phyloP scores from a whole-genome alignment of 2,888 invertebrate species.

The Hipparchia semele region DNA sequence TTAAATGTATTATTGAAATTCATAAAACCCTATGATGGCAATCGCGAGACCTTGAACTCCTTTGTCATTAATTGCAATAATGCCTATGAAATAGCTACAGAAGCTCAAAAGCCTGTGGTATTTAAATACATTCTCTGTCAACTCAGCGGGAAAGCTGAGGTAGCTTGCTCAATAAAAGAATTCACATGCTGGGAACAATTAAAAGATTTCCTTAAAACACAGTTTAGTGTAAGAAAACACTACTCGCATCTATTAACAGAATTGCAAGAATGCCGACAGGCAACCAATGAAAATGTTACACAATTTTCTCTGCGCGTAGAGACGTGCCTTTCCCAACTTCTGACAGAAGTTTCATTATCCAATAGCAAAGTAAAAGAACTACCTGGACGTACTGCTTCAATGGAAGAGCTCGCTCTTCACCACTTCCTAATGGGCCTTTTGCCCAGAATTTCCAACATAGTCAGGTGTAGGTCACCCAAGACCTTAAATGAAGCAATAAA shows the following conservation, averaged over 20 bases:
- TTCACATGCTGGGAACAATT: constrained; percentile 43
- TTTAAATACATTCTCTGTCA: constrained; percentile 46
- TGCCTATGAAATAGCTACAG: constrained; percentile 39
- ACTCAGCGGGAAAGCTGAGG: constrained; percentile 43
- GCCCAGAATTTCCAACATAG: constrained; percentile 33
- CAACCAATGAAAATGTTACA: constrained; percentile 38
- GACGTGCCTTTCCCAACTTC: constrained; percentile 43
- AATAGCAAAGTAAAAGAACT: constrained; percentile 38
- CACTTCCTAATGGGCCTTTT: constrained; percentile 34
- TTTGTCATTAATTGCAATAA: constrained; percentile 45
- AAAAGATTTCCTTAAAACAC: constrained; percentile 45
- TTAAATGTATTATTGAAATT: too few species aligned
- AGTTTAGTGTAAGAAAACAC: constrained; percentile 46
- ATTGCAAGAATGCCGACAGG: constrained; percentile 39
- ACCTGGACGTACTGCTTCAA: constrained; percentile 42
- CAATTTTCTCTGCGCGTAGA: constrained; percentile 43
- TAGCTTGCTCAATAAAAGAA: constrained; percentile 46
- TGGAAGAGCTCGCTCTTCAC: constrained; percentile 46
- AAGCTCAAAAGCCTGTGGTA: constrained; percentile 35
- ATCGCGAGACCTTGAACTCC: constrained; percentile 40
- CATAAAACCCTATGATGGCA: constrained; percentile 26
- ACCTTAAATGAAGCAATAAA: constrained; percentile 39
- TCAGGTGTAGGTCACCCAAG: constrained; percentile 35
- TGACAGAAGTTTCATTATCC: constrained; percentile 44
- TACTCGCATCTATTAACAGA: constrained; percentile 44